Percentiles rank a stretch among this genome's conserved stretches.
Evolutionary conservation across 2,113 vertebrate genomes (phyloP).

Genomic region (Callospermophilus lateralis): DNA sequence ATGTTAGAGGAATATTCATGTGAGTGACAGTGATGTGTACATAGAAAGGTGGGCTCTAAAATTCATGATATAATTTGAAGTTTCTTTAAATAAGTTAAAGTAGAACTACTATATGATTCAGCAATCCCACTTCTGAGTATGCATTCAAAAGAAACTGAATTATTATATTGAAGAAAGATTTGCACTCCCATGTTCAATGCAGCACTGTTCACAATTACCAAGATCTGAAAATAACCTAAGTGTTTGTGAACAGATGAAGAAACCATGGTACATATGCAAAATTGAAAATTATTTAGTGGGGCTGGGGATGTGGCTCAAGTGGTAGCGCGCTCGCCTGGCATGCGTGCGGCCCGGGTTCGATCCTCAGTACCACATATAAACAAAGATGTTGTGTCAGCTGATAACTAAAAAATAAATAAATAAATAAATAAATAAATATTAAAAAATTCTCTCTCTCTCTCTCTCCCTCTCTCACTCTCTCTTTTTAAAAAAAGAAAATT

Average conservation of each 20-base stretch:
- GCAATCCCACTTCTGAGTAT: background rate
- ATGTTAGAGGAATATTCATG: background rate
- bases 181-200: background rate
- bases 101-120: background rate
- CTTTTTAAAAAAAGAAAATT: no score
- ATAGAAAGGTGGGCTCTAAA: background rate
- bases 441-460: no score
- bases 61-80: background rate
- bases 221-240: background rate
- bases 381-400: no score
- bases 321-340: no score
- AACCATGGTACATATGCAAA: no score
- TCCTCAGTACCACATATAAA: no score
- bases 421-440: no score
- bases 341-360: no score
- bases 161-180: background rate
- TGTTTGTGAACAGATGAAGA: background rate
- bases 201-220: background rate
- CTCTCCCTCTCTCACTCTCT: no score
- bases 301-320: no score
- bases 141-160: background rate
- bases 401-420: no score
- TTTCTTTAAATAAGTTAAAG: background rate
- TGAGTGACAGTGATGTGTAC: background rate
- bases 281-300: background rate